Evolutionary conservation across 1,140 invertebrate species (phyloP).

Genomic region (Conus betulinus): DNA sequence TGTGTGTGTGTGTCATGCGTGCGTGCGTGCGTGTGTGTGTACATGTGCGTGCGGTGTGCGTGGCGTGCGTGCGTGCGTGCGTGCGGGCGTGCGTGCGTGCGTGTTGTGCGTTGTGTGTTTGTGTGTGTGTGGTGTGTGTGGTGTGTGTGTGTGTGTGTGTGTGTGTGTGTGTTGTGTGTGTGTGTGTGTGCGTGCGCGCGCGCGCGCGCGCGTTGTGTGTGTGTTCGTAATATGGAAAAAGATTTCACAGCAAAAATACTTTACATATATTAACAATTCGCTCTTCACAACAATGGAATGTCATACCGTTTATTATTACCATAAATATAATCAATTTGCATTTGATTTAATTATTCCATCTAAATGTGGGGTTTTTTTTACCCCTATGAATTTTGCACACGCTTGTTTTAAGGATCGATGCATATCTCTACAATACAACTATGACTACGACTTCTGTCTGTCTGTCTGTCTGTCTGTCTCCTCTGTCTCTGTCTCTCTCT

Average conservation of each 20-base stretch:
- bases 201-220: not conserved
- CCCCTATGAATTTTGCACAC: no score
- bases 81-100: not conserved
- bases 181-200: constrained; percentile 19
- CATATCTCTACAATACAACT: no score
- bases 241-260: no score
- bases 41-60: constrained; percentile 2
- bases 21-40: not conserved
- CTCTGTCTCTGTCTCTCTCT: not conserved
- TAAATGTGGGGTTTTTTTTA: no score
- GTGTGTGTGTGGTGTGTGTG: constrained; percentile 16
- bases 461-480: not conserved
- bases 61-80: constrained; percentile 12
- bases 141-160: constrained; percentile 17
- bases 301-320: no score
- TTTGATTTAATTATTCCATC: no score
- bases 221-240: no score
- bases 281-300: no score
- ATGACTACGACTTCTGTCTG: not conserved
- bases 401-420: no score
- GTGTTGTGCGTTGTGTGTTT: not conserved
- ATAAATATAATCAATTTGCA: no score
- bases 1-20: no score
- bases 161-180: not conserved
- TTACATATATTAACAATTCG: no score